Percentiles rank a stretch among this genome's conserved stretches.
These are phyloP conservation scores for Urocyon cinereoargenteus DNA, from an alignment of 2,797 vertebrate species.

Conservation along the genomic window DNA sequence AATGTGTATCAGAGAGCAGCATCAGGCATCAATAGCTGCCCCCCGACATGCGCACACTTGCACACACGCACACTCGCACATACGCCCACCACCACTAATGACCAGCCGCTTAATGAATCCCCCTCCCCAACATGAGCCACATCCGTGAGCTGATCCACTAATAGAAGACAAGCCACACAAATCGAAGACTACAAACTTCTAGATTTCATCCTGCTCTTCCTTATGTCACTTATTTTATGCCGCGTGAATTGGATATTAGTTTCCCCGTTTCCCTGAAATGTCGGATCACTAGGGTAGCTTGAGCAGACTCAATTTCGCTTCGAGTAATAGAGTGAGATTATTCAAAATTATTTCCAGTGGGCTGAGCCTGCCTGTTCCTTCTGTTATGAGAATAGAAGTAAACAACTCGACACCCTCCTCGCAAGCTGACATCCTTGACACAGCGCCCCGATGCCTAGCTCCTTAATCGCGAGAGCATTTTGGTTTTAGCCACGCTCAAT, in stretches of 20 bases:
- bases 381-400: slow-evolving; percentile 89
- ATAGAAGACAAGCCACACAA: slow-evolving; percentile 79
- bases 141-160: slow-evolving; percentile 78
- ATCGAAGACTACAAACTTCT: slow-evolving; percentile 84
- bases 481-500: slow-evolving; percentile 89
- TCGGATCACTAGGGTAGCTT: slow-evolving; percentile 85
- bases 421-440: slow-evolving; percentile 84
- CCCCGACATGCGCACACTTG: background rate
- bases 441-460: slow-evolving; percentile 84
- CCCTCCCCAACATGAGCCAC: slow-evolving; percentile 33
- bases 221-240: slow-evolving; percentile 86
- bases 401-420: slow-evolving; percentile 87
- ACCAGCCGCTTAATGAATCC: slow-evolving; percentile 54
- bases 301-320: slow-evolving; percentile 88
- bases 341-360: slow-evolving; percentile 90
- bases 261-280: slow-evolving; percentile 83
- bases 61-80: background rate
- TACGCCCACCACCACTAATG: slow-evolving; percentile 56
- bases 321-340: slow-evolving; percentile 90
- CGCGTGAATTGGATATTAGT: slow-evolving; percentile 84
- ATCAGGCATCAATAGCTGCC: background rate
- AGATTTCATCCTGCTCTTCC: slow-evolving; percentile 83
- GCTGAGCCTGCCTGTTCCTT: slow-evolving; percentile 87
- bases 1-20: background rate
- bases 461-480: slow-evolving; percentile 87